These are phyloP conservation scores for Macrotis lagotis DNA, from an alignment of 2,113 vertebrate genomes.

Conservation along the genomic window DNA sequence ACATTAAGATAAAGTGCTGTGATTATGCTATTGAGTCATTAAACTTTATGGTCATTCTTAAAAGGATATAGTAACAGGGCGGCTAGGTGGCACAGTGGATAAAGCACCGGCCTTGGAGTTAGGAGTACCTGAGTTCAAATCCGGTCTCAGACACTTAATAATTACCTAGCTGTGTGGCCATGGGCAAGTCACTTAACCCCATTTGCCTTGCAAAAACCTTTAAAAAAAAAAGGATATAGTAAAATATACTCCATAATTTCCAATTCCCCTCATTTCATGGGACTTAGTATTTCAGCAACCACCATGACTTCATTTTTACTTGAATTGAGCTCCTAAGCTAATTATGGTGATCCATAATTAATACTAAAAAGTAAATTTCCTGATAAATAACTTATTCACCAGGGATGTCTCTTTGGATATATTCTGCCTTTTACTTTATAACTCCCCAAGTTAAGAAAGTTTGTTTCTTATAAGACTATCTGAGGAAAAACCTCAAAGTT, in stretches of 20 bases:
- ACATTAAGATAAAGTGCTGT: background rate
- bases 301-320: background rate
- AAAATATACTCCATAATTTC: background rate
- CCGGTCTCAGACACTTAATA: no score
- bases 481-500: background rate
- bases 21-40: background rate
- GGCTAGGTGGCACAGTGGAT: no score
- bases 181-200: no score
- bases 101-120: no score
- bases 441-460: background rate
- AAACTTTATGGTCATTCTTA: background rate
- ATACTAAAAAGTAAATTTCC: background rate
- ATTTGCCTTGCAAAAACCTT: no score
- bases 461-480: background rate
- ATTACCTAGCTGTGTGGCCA: no score
- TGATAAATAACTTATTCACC: background rate
- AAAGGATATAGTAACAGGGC: background rate
- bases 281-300: background rate
- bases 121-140: no score
- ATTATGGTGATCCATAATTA: background rate
- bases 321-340: background rate
- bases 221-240: background rate
- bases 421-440: background rate
- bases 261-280: background rate
- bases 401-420: background rate